Evolutionary conservation across 2,888 invertebrate species (phyloP).

Genomic region (Adelognathus sp.): DNA sequence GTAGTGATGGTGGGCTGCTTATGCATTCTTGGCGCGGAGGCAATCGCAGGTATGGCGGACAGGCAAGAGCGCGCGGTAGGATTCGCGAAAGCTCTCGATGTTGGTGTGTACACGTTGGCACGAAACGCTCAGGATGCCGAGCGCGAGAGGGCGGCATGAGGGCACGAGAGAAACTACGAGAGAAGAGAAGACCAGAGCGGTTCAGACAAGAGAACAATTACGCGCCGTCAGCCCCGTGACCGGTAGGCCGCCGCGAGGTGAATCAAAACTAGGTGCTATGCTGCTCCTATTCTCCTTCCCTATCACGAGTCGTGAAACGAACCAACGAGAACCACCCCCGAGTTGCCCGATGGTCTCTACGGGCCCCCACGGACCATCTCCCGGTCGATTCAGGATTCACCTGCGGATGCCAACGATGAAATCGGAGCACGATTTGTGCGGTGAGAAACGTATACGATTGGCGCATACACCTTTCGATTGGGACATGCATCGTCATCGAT

Average conservation of each 20-base stretch:
- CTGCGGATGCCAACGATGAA: slow-evolving; percentile 31
- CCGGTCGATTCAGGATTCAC: slow-evolving; percentile 52
- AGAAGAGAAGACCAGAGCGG: slow-evolving; percentile 57
- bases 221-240: slow-evolving; percentile 79
- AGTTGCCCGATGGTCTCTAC: slow-evolving; percentile 36
- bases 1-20: slow-evolving; percentile 67
- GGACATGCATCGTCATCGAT: neutral
- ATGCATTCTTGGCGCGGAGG: slow-evolving; percentile 78
- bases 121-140: slow-evolving; percentile 44
- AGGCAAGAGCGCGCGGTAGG: slow-evolving; percentile 31
- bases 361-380: slow-evolving; percentile 42
- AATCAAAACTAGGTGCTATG: slow-evolving; percentile 80
- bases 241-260: slow-evolving; percentile 76
- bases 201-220: slow-evolving; percentile 79
- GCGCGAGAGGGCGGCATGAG: neutral
- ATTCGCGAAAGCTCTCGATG: slow-evolving; percentile 47
- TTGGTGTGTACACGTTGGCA: slow-evolving; percentile 60
- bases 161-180: slow-evolving; percentile 57
- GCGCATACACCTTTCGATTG: neutral
- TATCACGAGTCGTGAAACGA: slow-evolving; percentile 17
- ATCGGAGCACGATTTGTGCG: slow-evolving; percentile 30
- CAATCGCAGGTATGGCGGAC: slow-evolving; percentile 74
- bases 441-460: slow-evolving; percentile 20
- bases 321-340: slow-evolving; percentile 31
- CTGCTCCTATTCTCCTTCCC: slow-evolving; percentile 34